Conservation (phyloP, 1,140 invertebrate species). For the Streblospio benedicti region DNA sequence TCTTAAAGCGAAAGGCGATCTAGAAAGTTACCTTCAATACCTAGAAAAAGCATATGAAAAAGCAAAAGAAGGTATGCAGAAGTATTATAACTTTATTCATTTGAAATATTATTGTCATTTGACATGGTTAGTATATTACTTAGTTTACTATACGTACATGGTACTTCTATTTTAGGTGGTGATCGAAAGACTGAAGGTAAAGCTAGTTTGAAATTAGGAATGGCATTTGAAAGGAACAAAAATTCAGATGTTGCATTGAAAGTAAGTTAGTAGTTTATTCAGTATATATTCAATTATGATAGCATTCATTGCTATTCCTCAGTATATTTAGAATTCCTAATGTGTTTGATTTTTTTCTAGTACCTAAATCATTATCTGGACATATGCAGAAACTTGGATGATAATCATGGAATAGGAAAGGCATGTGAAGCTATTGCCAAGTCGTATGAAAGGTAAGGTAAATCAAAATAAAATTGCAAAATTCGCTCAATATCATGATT, state of each 20-base stretch:
- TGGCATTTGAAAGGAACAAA: conserved; percentile 32
- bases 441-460: conserved; percentile 35
- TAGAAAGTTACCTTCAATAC: conserved; percentile 25
- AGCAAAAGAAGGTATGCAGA: conserved; percentile 26
- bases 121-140: conserved; percentile 30
- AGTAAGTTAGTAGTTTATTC: conserved; percentile 23
- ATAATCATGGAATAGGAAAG: conserved; percentile 40
- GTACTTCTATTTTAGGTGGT: conserved; percentile 24
- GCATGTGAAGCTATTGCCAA: conserved; percentile 46
- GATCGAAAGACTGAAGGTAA: conserved; percentile 36
- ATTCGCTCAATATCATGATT: not conserved
- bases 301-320: not conserved
- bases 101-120: no score
- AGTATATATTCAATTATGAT: not conserved
- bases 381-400: conserved; percentile 28
- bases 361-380: conserved; percentile 39
- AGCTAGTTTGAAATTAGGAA: conserved; percentile 37
- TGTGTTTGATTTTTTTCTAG: conserved; percentile 28
- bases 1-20: conserved; percentile 22
- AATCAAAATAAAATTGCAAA: not conserved
- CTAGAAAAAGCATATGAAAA: conserved; percentile 30
- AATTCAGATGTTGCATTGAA: conserved; percentile 36
- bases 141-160: not conserved
- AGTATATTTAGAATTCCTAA: not conserved
- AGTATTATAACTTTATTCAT: no score